These are phyloP conservation scores for Reticulitermes speratus DNA, from an alignment of 1,140 invertebrate species.

Conservation along the genomic window DNA sequence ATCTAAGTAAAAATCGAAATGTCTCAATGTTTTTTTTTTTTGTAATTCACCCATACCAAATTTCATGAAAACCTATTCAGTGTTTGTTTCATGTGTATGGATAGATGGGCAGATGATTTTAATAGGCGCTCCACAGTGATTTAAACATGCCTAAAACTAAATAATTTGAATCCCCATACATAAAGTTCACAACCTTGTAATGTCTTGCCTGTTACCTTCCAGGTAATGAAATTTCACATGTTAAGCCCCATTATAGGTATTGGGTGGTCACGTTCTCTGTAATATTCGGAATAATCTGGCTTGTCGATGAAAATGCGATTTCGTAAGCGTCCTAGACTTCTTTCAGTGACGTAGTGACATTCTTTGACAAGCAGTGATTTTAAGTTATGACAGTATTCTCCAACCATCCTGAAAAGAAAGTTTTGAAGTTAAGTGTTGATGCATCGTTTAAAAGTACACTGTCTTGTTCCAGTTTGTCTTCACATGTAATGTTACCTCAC, in stretches of 20 bases:
- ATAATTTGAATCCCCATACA: no score
- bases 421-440: constrained; percentile 24
- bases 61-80: no score
- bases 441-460: not conserved
- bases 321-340: constrained; percentile 50
- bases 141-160: no score
- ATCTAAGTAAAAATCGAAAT: no score
- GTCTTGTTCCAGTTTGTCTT: not conserved
- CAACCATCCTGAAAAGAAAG: constrained; percentile 51
- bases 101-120: no score
- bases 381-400: constrained; percentile 48
- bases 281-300: constrained; percentile 22
- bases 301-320: constrained; percentile 49
- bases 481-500: constrained; percentile 49
- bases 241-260: not conserved
- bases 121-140: no score
- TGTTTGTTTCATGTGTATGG: no score
- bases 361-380: constrained; percentile 51
- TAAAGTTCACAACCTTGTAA: no score
- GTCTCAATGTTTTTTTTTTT: no score
- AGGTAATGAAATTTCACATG: not conserved
- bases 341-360: constrained; percentile 55
- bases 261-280: not conserved
- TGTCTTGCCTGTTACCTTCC: no score
- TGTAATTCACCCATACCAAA: no score